Base-by-base conservation (phyloP, 2,113 vertebrate species). In the Rattus norvegicus region DNA sequence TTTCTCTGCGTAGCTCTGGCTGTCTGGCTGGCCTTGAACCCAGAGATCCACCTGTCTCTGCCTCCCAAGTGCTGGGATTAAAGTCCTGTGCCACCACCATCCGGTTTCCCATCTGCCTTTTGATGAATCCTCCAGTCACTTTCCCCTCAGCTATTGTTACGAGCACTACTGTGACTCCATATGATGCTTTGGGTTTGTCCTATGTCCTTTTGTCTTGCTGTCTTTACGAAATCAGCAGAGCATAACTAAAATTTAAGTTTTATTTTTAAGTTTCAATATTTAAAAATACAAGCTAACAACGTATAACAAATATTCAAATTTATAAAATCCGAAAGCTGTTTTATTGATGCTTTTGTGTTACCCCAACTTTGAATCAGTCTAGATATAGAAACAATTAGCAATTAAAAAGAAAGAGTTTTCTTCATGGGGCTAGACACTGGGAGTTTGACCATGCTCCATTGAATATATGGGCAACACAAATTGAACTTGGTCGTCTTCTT, bases 311-410 rank as follows among this genome's bases (percentile, higher is more conserved):
- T 24, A 65, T 0, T 77, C 67, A 26, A 72, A 47, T 90, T 87
- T 92, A 93, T 83, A 59, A 81, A 49, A 94, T 47, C 95, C 67
- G 61, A 67, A 86, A 84, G 63, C 47, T 72, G n/a, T 14, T 67
- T 54, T 86, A 20, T 69, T 59, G 36, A 75, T 84, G 5, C 10
- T 77, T 77, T 94, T 86, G 84, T n/a, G 76, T 24, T 81, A 76
- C 52, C 39, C 65, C 20, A 92, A 73, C 69, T 77, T 85, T 81
- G 61, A 49, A 56, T 73, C 56, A n/a, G 12, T 49, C 59, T 73
- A 92, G 85, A 72, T 83, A 92, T 19, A 47, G n/a, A 95, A 92
- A 92, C 24, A 90, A 65, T 65, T 17, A 72, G 13, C 56, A 91
- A 22, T 20, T 52, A 72, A 88, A 72, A 72, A 70, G 39, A 43